phyloP scores from a whole-genome alignment of 1,140 invertebrate genomes.

The Aradophagus sp. region DNA sequence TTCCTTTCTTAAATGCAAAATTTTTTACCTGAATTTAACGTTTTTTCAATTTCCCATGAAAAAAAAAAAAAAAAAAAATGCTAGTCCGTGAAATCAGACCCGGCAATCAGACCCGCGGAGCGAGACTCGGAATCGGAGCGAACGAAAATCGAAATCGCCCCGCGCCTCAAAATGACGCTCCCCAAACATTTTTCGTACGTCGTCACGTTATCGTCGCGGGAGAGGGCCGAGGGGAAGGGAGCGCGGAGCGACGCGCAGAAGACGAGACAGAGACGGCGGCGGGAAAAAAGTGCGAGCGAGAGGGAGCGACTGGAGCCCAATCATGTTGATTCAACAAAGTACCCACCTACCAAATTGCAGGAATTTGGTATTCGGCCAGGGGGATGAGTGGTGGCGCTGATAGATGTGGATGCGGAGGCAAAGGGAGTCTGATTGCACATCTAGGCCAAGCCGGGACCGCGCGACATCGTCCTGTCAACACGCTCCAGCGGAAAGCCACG shows the following conservation, averaged over 20 bases:
- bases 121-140: conserved; percentile 13
- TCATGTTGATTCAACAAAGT: conserved; percentile 77
- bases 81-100: too few species aligned
- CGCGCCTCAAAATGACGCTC: conserved; percentile 25
- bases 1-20: too few species aligned
- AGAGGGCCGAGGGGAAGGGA: conserved; percentile 12
- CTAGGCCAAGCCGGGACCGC: conserved; percentile 73
- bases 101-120: too few species aligned
- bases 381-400: conserved; percentile 54
- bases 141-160: conserved; percentile 31
- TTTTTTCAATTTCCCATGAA: too few species aligned
- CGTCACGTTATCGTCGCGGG: conserved; percentile 34
- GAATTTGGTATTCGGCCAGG: conserved; percentile 76
- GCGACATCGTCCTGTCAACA: conserved; percentile 66
- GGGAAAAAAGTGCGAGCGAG: conserved; percentile 10
- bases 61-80: too few species aligned
- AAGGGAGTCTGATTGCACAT: conserved; percentile 74
- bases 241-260: conserved; percentile 8
- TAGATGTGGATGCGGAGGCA: conserved; percentile 58
- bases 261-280: conserved; percentile 6
- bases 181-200: conserved; percentile 46
- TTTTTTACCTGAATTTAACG: too few species aligned
- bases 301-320: conserved; percentile 66
- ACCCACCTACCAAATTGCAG: conserved; percentile 74
- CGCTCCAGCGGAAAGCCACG: conserved; percentile 71